These are phyloP conservation scores for Philopotamus ludificatus DNA, from an alignment of 1,140 invertebrate species.

Conservation along the genomic window DNA sequence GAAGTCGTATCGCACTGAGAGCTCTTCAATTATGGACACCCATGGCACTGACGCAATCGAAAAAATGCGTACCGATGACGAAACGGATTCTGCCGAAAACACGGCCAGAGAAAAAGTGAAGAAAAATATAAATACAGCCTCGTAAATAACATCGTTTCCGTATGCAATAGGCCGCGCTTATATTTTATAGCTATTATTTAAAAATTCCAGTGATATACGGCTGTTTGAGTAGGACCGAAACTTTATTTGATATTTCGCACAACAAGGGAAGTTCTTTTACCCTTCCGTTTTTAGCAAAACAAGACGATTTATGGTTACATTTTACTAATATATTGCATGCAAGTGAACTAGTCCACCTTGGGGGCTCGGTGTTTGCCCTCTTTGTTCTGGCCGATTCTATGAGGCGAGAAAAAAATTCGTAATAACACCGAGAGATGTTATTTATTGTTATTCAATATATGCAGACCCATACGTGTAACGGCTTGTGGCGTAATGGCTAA, in stretches of 20 bases:
- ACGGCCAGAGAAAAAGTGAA: too few species aligned
- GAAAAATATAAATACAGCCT: constrained; percentile 31
- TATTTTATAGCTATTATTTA: constrained; percentile 38
- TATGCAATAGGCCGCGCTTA: constrained; percentile 31
- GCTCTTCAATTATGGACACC: too few species aligned
- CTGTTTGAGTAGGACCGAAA: constrained; percentile 40
- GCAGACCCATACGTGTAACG: too few species aligned
- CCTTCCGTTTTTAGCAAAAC: constrained; percentile 38
- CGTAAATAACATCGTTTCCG: constrained; percentile 39
- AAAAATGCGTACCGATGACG: too few species aligned
- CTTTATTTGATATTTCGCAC: constrained; percentile 40
- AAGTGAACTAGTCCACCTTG: constrained; percentile 27
- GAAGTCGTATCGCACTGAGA: too few species aligned
- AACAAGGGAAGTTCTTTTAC: constrained; percentile 36
- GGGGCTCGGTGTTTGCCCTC: not conserved
- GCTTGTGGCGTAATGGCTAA: too few species aligned
- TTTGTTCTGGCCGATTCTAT: not conserved
- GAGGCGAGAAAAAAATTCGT: not conserved
- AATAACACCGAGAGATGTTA: not conserved
- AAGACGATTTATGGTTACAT: constrained; percentile 36
- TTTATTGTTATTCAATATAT: too few species aligned
- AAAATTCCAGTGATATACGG: constrained; percentile 36
- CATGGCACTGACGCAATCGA: too few species aligned
- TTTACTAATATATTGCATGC: constrained; percentile 38
- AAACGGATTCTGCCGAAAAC: too few species aligned